These are phyloP conservation scores for Teinopalpus imperialis DNA, from an alignment of 2,888 invertebrate genomes.

Conservation along the genomic window DNA sequence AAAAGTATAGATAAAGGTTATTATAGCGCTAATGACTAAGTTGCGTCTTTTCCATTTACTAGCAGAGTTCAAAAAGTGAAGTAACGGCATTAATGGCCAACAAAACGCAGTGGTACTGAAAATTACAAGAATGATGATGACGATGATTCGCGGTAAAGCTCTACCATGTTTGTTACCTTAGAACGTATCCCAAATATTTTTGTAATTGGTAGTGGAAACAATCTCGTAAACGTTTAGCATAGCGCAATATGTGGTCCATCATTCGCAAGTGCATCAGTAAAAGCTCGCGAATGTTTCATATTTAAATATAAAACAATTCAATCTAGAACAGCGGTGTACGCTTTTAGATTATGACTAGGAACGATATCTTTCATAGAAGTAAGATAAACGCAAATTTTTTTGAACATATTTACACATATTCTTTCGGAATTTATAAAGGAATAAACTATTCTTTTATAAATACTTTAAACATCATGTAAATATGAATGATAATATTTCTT, in stretches of 20 bases:
- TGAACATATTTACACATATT: neutral
- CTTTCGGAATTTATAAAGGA: no score
- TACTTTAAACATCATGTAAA: no score
- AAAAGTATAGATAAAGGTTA: no score
- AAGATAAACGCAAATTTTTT: neutral
- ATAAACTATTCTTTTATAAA: no score
- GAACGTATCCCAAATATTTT: slow-evolving; percentile 22
- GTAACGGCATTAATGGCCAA: no score
- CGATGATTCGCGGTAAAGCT: no score
- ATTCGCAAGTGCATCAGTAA: slow-evolving; percentile 59
- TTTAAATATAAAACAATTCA: slow-evolving; percentile 55
- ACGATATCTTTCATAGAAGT: slow-evolving; percentile 30
- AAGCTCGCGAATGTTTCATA: slow-evolving; percentile 39
- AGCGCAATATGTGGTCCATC: slow-evolving; percentile 56
- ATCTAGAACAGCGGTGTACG: slow-evolving; percentile 22
- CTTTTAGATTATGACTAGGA: slow-evolving; percentile 30
- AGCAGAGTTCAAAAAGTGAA: slow-evolving; percentile 28
- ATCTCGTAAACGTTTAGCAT: slow-evolving; percentile 19
- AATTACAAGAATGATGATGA: no score
- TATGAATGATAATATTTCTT: no score
- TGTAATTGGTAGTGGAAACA: slow-evolving; percentile 9
- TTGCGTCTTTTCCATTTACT: neutral
- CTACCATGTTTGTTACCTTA: no score
- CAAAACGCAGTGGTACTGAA: no score
- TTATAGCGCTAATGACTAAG: no score